A percentile compares a stretch with the other conserved stretches of the same genome.
Evolutionary conservation across 2,113 vertebrate genomes (phyloP).

Genomic region (Lampris megalopsis): DNA sequence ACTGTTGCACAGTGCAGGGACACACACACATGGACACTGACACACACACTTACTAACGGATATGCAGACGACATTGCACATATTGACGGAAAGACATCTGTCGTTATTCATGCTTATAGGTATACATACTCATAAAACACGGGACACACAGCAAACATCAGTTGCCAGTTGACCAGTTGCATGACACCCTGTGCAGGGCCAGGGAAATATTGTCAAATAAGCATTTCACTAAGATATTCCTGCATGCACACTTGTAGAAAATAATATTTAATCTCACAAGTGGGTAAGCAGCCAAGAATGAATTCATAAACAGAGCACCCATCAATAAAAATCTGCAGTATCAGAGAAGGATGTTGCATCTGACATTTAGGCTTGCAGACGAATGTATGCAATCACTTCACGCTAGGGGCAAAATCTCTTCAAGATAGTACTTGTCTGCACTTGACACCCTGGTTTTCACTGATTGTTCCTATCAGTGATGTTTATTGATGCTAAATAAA

Average conservation of each 20-base stretch:
- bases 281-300: conserved; percentile 20
- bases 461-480: conserved; percentile 74
- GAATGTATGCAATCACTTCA: conserved; percentile 73
- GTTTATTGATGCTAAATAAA: conserved; percentile 75
- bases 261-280: not conserved
- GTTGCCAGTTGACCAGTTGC: conserved; percentile 4
- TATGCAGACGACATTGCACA: conserved; percentile 10
- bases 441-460: conserved; percentile 59
- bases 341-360: conserved; percentile 41
- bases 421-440: conserved; percentile 68
- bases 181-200: not conserved
- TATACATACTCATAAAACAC: conserved; percentile 5
- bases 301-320: conserved; percentile 60
- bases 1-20: conserved; percentile 37
- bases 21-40: conserved; percentile 10
- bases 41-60: conserved; percentile 27
- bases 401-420: conserved; percentile 68
- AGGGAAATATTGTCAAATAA: not conserved
- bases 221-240: no score
- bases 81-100: not conserved
- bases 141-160: not conserved
- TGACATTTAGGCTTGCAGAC: conserved; percentile 7
- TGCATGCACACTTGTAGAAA: not conserved
- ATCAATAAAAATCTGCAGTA: conserved; percentile 57
- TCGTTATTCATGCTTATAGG: conserved; percentile 13